Evolutionary conservation across 2,797 vertebrate genomes (phyloP).

Genomic region (Gymnoscopelus microlampas): DNA sequence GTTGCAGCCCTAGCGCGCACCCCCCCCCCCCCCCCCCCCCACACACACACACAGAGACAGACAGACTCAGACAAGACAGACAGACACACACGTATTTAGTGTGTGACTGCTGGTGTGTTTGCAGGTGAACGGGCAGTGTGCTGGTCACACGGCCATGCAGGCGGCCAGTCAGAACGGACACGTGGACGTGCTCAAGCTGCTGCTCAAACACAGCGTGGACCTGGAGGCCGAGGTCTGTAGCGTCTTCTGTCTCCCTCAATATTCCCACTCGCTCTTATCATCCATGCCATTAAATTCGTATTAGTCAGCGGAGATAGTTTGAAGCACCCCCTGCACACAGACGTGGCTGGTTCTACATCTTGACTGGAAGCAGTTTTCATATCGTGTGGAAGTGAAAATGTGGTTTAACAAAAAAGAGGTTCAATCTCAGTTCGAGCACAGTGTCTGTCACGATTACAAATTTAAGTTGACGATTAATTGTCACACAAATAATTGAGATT

Average conservation of each 20-base stretch:
- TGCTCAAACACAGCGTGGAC: conserved; percentile 97
- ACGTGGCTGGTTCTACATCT: background rate
- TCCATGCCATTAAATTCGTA: background rate
- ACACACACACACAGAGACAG: no score
- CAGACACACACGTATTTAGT: conserved; percentile 9
- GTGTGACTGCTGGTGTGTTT: conserved; percentile 25
- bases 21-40: no score
- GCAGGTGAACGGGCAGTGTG: conserved; percentile 96
- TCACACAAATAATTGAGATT: no score
- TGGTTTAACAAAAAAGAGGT: background rate
- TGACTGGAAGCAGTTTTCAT: background rate
- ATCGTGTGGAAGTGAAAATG: conserved; percentile 1
- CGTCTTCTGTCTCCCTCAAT: conserved; percentile 1
- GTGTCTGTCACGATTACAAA: no score
- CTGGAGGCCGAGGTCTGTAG: conserved; percentile 94
- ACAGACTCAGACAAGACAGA: no score
- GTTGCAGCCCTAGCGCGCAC: no score
- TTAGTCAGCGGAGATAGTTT: background rate
- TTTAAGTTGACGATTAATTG: no score
- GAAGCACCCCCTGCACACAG: background rate
- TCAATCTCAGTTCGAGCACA: no score
- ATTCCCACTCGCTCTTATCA: background rate
- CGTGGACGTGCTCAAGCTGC: conserved; percentile 96
- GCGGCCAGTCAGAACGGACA: conserved; percentile 99
- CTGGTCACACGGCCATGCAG: conserved; percentile 99